A percentile compares a stretch with the other conserved stretches of the same genome.
Conservation (phyloP, 53 echinoderm and acorn worm genomes). For the Pentamera pediparva region DNA sequence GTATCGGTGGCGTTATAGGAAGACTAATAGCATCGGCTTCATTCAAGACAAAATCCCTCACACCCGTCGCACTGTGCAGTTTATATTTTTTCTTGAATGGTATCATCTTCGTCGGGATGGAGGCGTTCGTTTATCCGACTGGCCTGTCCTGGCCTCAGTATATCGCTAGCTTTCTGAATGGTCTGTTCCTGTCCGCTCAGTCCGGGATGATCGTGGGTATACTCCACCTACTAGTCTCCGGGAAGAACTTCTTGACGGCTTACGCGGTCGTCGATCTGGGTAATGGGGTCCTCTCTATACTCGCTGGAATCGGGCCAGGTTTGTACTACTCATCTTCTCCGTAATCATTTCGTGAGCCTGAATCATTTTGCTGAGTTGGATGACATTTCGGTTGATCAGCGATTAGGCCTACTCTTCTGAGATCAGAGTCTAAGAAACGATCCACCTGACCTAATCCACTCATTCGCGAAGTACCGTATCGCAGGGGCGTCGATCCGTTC, state of each 20-base stretch:
- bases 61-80: not conserved
- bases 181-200: not conserved
- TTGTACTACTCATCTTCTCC: too few species aligned
- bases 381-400: too few species aligned
- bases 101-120: not conserved
- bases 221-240: not conserved
- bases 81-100: conserved; percentile 1
- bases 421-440: too few species aligned
- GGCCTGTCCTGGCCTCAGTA: not conserved
- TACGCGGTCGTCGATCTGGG: conserved; percentile 6
- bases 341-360: too few species aligned
- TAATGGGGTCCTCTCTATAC: conserved; percentile 1
- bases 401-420: too few species aligned
- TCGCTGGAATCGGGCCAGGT: conserved; percentile 24
- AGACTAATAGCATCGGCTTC: conserved; percentile 6
- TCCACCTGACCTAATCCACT: too few species aligned
- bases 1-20: conserved; percentile 1
- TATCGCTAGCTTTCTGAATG: not conserved
- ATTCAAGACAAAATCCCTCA: not conserved
- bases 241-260: not conserved
- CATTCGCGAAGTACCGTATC: too few species aligned
- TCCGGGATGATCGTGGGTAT: conserved; percentile 20
- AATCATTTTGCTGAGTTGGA: too few species aligned
- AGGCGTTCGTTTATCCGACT: not conserved
- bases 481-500: too few species aligned